Evolutionary conservation across 2,113 vertebrate genomes (phyloP).

Genomic region (Alaudala cheleensis): DNA sequence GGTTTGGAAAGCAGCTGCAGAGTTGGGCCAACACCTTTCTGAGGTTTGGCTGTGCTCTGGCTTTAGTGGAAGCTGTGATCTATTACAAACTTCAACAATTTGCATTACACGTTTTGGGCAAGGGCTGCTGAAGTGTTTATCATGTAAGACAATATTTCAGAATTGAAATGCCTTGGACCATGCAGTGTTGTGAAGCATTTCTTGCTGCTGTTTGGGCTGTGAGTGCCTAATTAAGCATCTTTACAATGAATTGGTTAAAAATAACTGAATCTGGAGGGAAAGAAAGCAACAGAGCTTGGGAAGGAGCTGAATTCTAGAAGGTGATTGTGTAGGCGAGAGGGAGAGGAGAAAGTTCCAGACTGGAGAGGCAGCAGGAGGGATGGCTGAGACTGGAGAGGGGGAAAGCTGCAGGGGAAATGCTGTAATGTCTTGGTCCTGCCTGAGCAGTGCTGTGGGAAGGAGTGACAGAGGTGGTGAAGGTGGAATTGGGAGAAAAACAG

Average conservation of each 20-base stretch:
- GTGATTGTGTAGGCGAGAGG: background rate
- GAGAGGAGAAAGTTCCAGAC: background rate
- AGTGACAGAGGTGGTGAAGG: background rate
- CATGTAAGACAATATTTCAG: background rate
- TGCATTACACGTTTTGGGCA: background rate
- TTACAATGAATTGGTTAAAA: background rate
- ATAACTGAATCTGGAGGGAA: background rate
- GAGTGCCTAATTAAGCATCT: background rate
- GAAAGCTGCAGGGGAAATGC: background rate
- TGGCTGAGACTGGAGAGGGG: background rate
- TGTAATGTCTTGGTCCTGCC: background rate
- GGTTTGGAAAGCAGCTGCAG: conserved; percentile 23
- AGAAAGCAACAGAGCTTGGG: background rate
- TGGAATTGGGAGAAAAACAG: background rate
- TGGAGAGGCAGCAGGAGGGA: background rate
- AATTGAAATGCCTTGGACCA: background rate
- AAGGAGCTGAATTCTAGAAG: background rate
- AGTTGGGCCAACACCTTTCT: conserved; percentile 4
- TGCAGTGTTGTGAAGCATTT: background rate
- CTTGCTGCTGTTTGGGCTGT: background rate
- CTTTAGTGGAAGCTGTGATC: background rate
- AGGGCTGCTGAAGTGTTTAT: background rate
- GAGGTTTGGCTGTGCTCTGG: background rate
- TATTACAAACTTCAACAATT: background rate
- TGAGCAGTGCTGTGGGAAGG: background rate